Base-by-base conservation (phyloP, 2,888 invertebrate species). In the Apamea crenata region DNA sequence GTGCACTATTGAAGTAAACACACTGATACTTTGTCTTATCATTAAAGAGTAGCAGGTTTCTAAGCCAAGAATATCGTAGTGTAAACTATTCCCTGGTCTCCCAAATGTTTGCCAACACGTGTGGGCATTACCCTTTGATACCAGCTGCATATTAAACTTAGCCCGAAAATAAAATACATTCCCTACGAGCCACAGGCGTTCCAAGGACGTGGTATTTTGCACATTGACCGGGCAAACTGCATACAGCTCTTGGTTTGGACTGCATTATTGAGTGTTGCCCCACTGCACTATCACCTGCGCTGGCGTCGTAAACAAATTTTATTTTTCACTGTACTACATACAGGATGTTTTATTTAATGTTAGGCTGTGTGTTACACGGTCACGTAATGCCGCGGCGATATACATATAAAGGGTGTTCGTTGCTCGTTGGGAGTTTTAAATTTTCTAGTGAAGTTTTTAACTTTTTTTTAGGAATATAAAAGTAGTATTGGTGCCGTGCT, bases 211-310 rank as follows among this genome's bases (percentile, higher is more conserved):
- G 70, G 44, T 74, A 66, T 83, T 68, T 32, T 50, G 56, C 74
- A 74, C 74, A 83, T 77, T 80, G 78, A 66, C 68, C 81, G 53
- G 59, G 67, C 68, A 81, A 75, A 83, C 70, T 77, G 82, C 73
- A 86, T 80, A 61, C 63, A 36, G 71, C 68, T 74, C 74, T 78
- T 36, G 47, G 65, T 65, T 47, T 40, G 59, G 25, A 59, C 74
- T 90, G 86, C 87, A 90, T 90, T 86, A 90, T 90, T 90, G 81
- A 90, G 85, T 76, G 67, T 29, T 77, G 80, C 40, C 75, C 80
- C 78, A 78, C 69, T 84, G 80, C 77, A 75, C 69, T 78, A 65
- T 84, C 88, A 84, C 78, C 83, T 85, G 85, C 74, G 59, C 74
- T 68, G 69, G 74, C 44, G 44, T 85, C 80, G 75, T 89, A 83